Evolutionary conservation across 2,797 vertebrate species (phyloP), one percentile per base, ranked within the genome.

Genomic region (Acestrorhynchus altus): DNA sequence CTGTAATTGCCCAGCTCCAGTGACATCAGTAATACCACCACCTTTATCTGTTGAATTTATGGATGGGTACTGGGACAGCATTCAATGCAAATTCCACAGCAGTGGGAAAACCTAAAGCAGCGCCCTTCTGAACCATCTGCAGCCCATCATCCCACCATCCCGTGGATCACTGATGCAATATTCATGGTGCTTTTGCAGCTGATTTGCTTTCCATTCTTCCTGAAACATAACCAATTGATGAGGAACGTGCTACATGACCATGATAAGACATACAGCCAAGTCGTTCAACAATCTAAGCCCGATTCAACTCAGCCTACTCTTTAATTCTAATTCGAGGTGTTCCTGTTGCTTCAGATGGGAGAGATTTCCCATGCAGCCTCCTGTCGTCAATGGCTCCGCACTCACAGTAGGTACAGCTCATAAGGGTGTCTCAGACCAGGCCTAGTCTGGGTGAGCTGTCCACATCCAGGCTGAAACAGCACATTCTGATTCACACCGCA

Each of bases 81-180:
- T 78, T 65, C 56, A 49, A 80, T 82, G 74, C 75, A 82, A 83
- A 80, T 47, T 74, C 67, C 79, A 73, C 52, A 49, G 44, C 51
- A 65, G 47, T 65, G 67, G 39, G 54, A 49, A 72, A 78, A 68
- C 35, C 11, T 49, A 73, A 74, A 75, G 59, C 60, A 22, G 26
- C 52, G 47, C 31, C 68, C 54, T 59, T 65, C 68, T 56, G 69
- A 73, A 76, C 67, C 72, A 72, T 80, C 61, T 77, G 39, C 54
- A 46, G 60, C 71, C 60, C 44, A 46, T 74, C 46, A 76, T 74
- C 76, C 28, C 60, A 35, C 9, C 49, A 60, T 56, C 82, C 80
- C 83, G 31, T 74, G 65, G 77, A 75, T 75, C 42, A 4, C 35
- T 64, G 47, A 76, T 83, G 72, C 67, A 85, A 83, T 82, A 85